A percentile compares a stretch with the other conserved stretches of the same genome.
These are phyloP conservation scores for Cephus sareptanus DNA, from an alignment of 2,888 invertebrate species.

Conservation along the genomic window DNA sequence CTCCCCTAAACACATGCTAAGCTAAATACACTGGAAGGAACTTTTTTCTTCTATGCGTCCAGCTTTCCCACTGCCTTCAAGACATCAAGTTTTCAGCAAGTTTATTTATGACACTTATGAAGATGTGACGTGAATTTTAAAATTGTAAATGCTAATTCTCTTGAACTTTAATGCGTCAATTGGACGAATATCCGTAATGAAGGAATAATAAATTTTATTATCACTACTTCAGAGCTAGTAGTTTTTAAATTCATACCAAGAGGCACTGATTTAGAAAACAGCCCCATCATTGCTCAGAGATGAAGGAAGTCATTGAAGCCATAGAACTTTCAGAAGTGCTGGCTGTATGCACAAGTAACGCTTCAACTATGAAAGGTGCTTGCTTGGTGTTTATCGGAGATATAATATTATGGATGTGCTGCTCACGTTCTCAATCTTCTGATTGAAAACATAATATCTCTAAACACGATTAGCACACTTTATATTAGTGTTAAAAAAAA, in stretches of 20 bases:
- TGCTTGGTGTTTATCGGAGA: conserved; percentile 20
- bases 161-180: conserved; percentile 18
- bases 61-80: conserved; percentile 8
- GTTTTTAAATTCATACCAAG: conserved; percentile 26
- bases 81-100: neutral
- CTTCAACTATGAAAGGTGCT: conserved; percentile 29
- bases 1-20: conserved; percentile 1
- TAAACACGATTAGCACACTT: neutral
- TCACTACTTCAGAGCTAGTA: conserved; percentile 28
- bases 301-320: conserved; percentile 4
- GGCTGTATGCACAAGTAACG: conserved; percentile 26
- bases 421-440: conserved; percentile 23
- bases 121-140: conserved; percentile 5
- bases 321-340: conserved; percentile 6
- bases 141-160: neutral
- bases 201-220: conserved; percentile 29
- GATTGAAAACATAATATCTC: conserved; percentile 13
- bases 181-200: conserved; percentile 30
- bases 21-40: conserved; percentile 3
- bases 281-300: conserved; percentile 20
- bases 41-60: conserved; percentile 2
- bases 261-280: conserved; percentile 23
- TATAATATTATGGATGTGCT: conserved; percentile 12
- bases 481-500: no score
- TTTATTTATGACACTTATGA: neutral